Percentiles rank a stretch among this genome's conserved stretches.
Conservation (phyloP, 2,113 vertebrate species). For the Lasiurus cinereus region DNA sequence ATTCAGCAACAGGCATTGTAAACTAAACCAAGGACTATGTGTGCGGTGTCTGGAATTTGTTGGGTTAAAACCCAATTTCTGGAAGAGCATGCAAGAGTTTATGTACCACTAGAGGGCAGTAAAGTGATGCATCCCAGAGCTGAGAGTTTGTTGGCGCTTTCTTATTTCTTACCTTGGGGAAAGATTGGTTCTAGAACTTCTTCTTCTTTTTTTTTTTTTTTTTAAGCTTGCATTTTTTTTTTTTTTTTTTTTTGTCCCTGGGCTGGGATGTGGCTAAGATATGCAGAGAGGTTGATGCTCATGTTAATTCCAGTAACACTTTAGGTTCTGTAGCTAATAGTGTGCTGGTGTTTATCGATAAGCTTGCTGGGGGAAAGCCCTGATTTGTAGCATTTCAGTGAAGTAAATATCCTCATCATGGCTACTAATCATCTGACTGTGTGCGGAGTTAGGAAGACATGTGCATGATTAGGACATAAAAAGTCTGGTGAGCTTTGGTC, state of each 20-base stretch:
- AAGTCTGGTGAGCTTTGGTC: not conserved
- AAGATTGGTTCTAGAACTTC: not conserved
- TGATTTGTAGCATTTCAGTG: not conserved
- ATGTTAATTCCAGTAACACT: not conserved
- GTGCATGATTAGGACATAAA: not conserved
- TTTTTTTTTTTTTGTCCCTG: not conserved
- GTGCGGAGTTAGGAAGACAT: not conserved
- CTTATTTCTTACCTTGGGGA: slow-evolving; percentile 10
- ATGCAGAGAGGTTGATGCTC: not conserved
- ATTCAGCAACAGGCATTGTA: not conserved
- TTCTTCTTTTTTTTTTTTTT: no score
- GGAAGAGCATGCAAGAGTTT: not conserved
- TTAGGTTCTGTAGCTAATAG: not conserved
- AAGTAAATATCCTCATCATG: not conserved
- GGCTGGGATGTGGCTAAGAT: not conserved
- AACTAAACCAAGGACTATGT: slow-evolving; percentile 7
- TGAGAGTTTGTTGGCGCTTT: not conserved
- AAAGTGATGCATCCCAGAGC: not conserved
- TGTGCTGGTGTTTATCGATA: not conserved
- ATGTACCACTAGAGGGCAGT: slow-evolving; percentile 54
- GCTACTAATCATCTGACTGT: not conserved
- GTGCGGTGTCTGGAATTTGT: not conserved
- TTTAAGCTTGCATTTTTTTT: no score
- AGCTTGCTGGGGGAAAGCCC: not conserved
- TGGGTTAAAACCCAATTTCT: not conserved